A percentile compares a stretch with the other conserved stretches of the same genome.
phyloP scores from a whole-genome alignment of 2,888 invertebrate genomes.

The Dicroscelio sp. region DNA sequence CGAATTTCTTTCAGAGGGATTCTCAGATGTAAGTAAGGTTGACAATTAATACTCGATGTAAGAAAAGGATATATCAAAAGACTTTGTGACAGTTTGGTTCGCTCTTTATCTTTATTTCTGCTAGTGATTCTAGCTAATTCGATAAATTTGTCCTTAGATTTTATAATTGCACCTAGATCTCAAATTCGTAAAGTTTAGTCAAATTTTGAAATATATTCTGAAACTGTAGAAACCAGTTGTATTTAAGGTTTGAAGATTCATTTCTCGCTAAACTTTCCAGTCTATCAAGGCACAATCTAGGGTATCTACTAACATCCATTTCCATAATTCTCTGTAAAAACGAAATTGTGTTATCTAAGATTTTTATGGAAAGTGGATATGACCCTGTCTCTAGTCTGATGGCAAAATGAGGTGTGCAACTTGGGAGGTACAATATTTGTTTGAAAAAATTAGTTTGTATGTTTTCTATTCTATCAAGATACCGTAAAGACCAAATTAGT shows the following conservation, averaged over 20 bases:
- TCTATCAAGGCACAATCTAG: neutral
- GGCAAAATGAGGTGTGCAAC: too few relatives aligned
- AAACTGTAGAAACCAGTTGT: neutral
- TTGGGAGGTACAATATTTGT: too few relatives aligned
- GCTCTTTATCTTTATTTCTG: neutral
- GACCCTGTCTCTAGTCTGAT: too few relatives aligned
- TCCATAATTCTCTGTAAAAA: neutral
- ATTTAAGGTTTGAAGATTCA: neutral
- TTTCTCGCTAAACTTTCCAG: neutral
- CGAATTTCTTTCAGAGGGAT: neutral
- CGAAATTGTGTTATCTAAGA: neutral
- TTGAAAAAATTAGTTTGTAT: too few relatives aligned
- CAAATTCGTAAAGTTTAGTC: neutral
- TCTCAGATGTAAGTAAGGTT: neutral
- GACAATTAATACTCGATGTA: neutral
- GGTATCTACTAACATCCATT: neutral
- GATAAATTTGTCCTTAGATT: neutral
- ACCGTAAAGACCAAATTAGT: too few relatives aligned
- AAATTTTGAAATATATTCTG: too few relatives aligned
- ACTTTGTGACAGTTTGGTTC: neutral
- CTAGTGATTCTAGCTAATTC: neutral
- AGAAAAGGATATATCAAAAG: neutral
- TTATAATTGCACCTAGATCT: neutral
- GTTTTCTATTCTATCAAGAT: too few relatives aligned
- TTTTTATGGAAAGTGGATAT: neutral